These are phyloP conservation scores for Pseudococcus longispinus DNA, from an alignment of 2,888 invertebrate genomes.

Conservation along the genomic window DNA sequence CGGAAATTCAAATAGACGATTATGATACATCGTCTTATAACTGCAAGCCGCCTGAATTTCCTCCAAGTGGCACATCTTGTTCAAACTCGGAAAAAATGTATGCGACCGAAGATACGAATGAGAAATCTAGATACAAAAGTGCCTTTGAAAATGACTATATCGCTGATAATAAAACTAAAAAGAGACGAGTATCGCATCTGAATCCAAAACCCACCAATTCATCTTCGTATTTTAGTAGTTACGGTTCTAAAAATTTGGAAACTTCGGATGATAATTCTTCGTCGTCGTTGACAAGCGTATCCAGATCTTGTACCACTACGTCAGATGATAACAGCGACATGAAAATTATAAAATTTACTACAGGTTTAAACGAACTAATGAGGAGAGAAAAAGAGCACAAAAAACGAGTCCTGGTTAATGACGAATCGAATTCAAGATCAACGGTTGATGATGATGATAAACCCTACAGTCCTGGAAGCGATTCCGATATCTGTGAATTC, in stretches of 20 bases:
- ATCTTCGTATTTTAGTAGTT: not conserved
- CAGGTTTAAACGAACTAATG: not conserved
- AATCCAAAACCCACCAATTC: not conserved
- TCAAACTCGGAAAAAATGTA: not conserved
- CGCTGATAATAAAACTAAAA: not conserved
- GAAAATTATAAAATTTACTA: constrained; percentile 3
- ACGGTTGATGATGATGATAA: not conserved
- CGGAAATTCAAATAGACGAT: not conserved
- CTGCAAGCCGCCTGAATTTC: not conserved
- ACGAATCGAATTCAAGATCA: not conserved
- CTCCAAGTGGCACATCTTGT: not conserved
- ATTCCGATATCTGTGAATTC: not conserved
- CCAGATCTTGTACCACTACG: not conserved
- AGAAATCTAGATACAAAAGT: not conserved
- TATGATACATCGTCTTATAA: not conserved
- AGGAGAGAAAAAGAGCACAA: not conserved
- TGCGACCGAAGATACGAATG: not conserved
- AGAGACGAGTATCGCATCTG: not conserved
- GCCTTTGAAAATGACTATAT: not conserved
- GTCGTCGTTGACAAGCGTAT: not conserved
- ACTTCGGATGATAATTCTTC: not conserved
- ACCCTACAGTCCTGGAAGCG: not conserved
- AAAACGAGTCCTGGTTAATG: not conserved
- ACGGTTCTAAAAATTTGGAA: not conserved
- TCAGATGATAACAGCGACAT: not conserved